Evolutionary conservation across 2,113 vertebrate genomes (phyloP), one percentile per base, ranked within the genome.

Genomic region (Labrus mixtus): DNA sequence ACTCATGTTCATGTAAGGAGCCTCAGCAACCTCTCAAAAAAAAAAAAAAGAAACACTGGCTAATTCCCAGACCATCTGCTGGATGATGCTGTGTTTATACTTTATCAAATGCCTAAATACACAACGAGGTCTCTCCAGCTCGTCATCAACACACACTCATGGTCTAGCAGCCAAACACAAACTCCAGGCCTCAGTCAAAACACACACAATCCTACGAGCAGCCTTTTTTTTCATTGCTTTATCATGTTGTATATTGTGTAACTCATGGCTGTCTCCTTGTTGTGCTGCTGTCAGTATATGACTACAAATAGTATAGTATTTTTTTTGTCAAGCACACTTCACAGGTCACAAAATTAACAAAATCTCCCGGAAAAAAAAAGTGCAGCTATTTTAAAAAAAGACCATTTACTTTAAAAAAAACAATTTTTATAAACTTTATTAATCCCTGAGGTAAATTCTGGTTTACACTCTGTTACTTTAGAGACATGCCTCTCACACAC

Each of bases 81-180:
- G 57, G 48, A 84, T 77, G 79, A 87, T 73, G 62, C 7, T 6
- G 13, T 92, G 88, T 91, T 94, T 93, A 89, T 78, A 90, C 68
- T 90, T 73, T 48, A 75, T 87, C 83, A 90, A 87, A 83, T 7
- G 70, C 79, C 83, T 78, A 91, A 90, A 91, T 88, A 91, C 77
- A 90, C 85, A 92, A 88, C 58, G 83, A 79, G 67, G 68, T 53
- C 80, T 78, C 73, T 88, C 65, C 39, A 87, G 55, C 61, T 56
- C 77, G 59, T 62, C 82, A 82, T 79, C 79, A 66, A 91, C 86
- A 88, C 83, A 89, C 71, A 86, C 73, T 81, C 6, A 20, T 68
- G 53, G 63, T 78, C 63, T 29, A 60, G 37, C 75, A 75, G 79
- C 66, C 68, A 87, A 87, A 86, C 79, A 72, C 72, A 79, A 87